Conservation (phyloP, 2,797 vertebrate genomes). For the Onychomys arenicola region DNA sequence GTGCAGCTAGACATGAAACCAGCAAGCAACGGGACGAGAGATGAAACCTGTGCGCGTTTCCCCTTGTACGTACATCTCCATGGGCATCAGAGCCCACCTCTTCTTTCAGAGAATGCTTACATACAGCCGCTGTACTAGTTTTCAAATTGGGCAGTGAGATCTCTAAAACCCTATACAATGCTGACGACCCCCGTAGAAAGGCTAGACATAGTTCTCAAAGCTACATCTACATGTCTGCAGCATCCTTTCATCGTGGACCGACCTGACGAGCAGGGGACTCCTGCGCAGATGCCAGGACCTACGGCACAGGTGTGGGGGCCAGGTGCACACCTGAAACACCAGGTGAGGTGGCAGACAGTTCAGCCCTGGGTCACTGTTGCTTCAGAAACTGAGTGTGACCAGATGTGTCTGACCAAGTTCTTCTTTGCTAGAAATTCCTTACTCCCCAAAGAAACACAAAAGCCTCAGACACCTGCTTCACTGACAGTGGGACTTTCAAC, state of each 20-base stretch:
- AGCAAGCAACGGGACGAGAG: constrained; percentile 52
- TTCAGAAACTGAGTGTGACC: background rate
- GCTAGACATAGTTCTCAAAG: constrained; percentile 60
- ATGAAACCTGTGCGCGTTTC: fast-evolving
- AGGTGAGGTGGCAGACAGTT: background rate
- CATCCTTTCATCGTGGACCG: background rate
- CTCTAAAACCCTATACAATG: constrained; percentile 70
- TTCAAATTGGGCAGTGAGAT: constrained; percentile 48
- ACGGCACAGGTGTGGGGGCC: background rate
- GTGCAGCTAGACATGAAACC: constrained; percentile 61
- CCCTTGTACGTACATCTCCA: fast-evolving
- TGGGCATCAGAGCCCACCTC: constrained; percentile 56
- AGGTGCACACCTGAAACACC: background rate
- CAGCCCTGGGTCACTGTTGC: background rate
- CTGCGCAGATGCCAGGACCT: background rate
- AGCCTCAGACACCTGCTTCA: background rate
- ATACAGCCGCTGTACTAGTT: constrained; percentile 26
- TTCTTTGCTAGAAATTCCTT: constrained; percentile 31
- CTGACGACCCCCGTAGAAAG: constrained; percentile 30
- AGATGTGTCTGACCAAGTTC: background rate
- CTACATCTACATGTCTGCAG: background rate
- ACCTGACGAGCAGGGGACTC: constrained; percentile 43
- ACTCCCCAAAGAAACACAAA: background rate
- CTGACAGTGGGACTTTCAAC: constrained; percentile 17
- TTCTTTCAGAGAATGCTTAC: constrained; percentile 66